Conservation (phyloP, 2,113 vertebrate species). For the Scatophagus argus region DNA sequence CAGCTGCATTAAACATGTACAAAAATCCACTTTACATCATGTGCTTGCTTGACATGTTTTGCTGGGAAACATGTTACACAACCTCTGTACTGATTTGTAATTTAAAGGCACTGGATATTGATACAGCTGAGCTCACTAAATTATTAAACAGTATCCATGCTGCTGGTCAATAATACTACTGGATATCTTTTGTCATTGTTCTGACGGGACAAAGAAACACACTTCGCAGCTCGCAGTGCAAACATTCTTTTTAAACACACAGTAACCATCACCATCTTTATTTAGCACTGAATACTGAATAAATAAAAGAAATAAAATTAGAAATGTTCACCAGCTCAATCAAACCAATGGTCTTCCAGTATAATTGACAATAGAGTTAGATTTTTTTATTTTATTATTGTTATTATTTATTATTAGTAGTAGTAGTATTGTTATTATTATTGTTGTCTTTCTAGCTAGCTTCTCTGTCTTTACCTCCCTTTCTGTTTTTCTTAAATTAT, state of each 20-base stretch:
- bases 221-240: not conserved
- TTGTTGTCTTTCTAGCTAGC: not conserved
- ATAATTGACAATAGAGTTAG: conserved; percentile 9
- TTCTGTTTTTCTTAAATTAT: not conserved
- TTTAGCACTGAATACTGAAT: conserved; percentile 19
- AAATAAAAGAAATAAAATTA: too few species aligned
- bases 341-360: too few species aligned
- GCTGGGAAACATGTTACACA: conserved; percentile 30
- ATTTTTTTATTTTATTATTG: too few species aligned
- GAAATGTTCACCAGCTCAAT: too few species aligned
- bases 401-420: too few species aligned
- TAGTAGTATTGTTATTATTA: too few species aligned
- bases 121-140: conserved; percentile 3
- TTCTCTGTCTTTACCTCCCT: conserved; percentile 1
- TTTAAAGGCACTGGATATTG: conserved; percentile 4
- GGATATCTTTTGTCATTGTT: not conserved
- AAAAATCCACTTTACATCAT: conserved; percentile 11
- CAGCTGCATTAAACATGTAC: conserved; percentile 13
- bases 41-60: conserved; percentile 12
- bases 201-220: not conserved
- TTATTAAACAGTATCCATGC: conserved; percentile 7
- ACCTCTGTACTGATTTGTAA: conserved; percentile 19
- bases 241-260: too few species aligned
- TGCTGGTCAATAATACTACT: not conserved
- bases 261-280: conserved; percentile 1